A percentile compares a stretch with the other conserved stretches of the same genome.
These are phyloP conservation scores for Molorchus minor DNA, from an alignment of 2,888 invertebrate genomes.

Conservation along the genomic window DNA sequence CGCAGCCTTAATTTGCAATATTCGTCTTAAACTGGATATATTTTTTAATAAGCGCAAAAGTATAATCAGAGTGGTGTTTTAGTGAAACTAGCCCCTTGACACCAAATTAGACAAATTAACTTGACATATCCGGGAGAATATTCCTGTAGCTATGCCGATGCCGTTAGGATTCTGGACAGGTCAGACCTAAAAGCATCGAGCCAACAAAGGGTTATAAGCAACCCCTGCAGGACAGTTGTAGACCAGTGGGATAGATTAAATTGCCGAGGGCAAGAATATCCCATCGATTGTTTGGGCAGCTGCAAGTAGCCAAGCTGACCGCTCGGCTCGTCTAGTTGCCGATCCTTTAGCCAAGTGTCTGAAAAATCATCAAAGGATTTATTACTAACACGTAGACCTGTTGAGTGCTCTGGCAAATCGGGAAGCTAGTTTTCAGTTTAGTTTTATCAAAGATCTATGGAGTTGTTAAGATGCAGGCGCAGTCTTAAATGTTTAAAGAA, in stretches of 20 bases:
- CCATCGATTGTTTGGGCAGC: not conserved
- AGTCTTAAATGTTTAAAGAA: no score
- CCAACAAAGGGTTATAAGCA: conserved; percentile 51
- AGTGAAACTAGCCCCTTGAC: not conserved
- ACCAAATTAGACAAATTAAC: conserved; percentile 21
- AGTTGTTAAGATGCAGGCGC: no score
- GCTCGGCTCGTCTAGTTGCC: not conserved
- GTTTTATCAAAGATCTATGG: no score
- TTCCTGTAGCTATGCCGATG: conserved; percentile 4
- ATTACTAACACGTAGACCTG: conserved; percentile 13
- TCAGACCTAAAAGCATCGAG: conserved; percentile 33
- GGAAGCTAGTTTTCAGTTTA: no score
- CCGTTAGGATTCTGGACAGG: conserved; percentile 25
- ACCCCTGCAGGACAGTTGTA: conserved; percentile 47
- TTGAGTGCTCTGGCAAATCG: not conserved
- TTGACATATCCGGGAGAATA: no score
- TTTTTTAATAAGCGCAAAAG: no score
- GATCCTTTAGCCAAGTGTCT: conserved; percentile 15
- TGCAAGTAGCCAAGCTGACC: not conserved
- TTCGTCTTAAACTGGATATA: no score
- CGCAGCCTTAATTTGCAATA: no score
- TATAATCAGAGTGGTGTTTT: no score
- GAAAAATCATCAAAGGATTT: conserved; percentile 26
- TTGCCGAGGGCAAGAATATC: conserved; percentile 4
- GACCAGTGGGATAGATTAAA: conserved; percentile 16